Evolutionary conservation across 1,140 invertebrate genomes (phyloP), one percentile per base, ranked within the genome.

Genomic region (Euwallacea fornicatus): DNA sequence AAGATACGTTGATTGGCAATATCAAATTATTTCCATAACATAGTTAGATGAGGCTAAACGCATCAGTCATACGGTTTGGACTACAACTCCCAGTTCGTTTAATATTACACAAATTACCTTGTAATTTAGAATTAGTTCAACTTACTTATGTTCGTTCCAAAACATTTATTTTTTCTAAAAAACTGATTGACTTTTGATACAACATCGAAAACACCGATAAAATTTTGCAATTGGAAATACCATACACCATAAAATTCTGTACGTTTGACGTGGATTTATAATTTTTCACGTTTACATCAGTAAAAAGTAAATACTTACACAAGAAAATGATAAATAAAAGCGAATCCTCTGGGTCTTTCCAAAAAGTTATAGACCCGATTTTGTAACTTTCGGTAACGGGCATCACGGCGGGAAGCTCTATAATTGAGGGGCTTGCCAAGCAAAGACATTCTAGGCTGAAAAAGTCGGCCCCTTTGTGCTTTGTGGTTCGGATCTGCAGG

Each of bases 311-410:
- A 42, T 72, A 89, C 94, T 96, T 89, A 97, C 95, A 97, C 92
- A 79, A 93, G 84, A 82, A 97, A 88, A 86, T 97, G 95, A 85
- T 97, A 97, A 74, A 90, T 85, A 79, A 95, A 89, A 69, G 93
- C 92, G 81, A 89, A 86, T 74, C 93, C 92, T 75, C 94, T 87
- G 66, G 95, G 95, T 80, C 95, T 85, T 85, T 97, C 95, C 79
- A 97, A 88, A 84, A 97, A 97, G 85, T 97, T 97, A 86, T 97
- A 96, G 80, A 96, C 88, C 82, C 91, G 89, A 79, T 91, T 91
- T 84, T 97, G 95, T 62, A 94, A 84, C 80, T 91, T 89, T 78
- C 95, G 86, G 85, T 95, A 96, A 74, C 92, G 88, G 82, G 91
- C 91, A 87, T 95, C 93, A 84, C 92, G 88, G 81, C 93, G 90